Evolutionary conservation across 2,113 vertebrate genomes (phyloP), one percentile per base, ranked within the genome.

Genomic region (Myxocyprinus asiaticus): DNA sequence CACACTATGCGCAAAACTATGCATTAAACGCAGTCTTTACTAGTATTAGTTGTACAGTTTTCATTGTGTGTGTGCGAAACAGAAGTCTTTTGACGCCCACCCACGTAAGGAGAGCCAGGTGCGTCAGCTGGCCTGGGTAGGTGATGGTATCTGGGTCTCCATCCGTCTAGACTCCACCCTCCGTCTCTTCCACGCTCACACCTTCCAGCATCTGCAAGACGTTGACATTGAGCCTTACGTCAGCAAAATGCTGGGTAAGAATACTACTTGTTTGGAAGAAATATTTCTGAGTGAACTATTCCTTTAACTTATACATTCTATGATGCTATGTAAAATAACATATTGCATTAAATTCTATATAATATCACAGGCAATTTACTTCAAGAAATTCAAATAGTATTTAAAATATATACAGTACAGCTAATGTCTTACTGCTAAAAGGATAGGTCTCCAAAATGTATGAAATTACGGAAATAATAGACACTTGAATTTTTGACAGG

Each of bases 181-280:
- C 58, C 93, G 98, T 81, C 91, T 99, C 48, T 99, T 98, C 85
- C 98, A 99, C 0, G 98, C 98, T 2, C 97, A 97, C 91, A 99
- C 96, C 79, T 96, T 96, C 81, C 98, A 99, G 84, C 98, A 99
- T 79, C 94, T 99, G 64, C 98, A 99, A 83, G 98, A 99, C 0
- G 97, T 99, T 17, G 98, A 99, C 91, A 99, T 99, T 0, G 98
- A 98, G 84, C 98, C 98, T 61, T 99, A 99, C 0, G 98, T 99
- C 94, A 99, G 97, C 94, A 99, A 99, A 90, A 99, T 99, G 98
- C 89, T 99, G 42, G 98, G 98, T 99, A 87, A 88, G 86, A 5
- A 62, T 14, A 10, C 53, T 11, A 33, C 22, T 33, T 33, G 22
- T 33, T 33, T 33, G 42, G 47, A n/a, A 33, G n/a, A 70, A n/a